These are phyloP conservation scores for Pungitius pungitius DNA, from an alignment of 2,113 vertebrate species.

Conservation along the genomic window DNA sequence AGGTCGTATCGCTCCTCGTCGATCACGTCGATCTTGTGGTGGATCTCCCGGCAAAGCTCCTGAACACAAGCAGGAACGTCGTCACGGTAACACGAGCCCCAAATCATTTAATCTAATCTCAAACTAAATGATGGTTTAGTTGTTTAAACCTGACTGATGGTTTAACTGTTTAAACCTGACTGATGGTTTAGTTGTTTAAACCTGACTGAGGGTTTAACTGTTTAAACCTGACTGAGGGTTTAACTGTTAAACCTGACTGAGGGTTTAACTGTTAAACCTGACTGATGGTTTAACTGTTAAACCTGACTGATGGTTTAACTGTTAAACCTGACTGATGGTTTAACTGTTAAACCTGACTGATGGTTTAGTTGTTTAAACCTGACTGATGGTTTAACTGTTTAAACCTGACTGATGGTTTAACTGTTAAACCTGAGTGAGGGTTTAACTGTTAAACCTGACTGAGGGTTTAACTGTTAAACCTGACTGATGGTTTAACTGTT, in stretches of 20 bases:
- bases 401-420: neutral
- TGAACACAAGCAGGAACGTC: constrained; percentile 52
- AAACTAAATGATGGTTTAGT: neutral
- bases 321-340: neutral
- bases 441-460: neutral
- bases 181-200: neutral
- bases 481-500: neutral
- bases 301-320: neutral
- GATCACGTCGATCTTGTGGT: constrained; percentile 87
- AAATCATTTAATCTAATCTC: neutral
- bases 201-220: neutral
- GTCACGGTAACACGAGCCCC: neutral
- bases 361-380: neutral
- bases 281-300: neutral
- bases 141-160: neutral
- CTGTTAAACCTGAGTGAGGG: no score
- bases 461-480: neutral
- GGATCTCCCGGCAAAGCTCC: constrained; percentile 91
- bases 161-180: neutral
- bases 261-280: no score
- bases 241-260: no score
- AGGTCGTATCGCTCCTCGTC: constrained; percentile 96
- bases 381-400: neutral
- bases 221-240: neutral
- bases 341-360: neutral